Conservation (phyloP, 35 echinoderm and acorn worm genomes). For the Heliocidaris tuberculata region DNA sequence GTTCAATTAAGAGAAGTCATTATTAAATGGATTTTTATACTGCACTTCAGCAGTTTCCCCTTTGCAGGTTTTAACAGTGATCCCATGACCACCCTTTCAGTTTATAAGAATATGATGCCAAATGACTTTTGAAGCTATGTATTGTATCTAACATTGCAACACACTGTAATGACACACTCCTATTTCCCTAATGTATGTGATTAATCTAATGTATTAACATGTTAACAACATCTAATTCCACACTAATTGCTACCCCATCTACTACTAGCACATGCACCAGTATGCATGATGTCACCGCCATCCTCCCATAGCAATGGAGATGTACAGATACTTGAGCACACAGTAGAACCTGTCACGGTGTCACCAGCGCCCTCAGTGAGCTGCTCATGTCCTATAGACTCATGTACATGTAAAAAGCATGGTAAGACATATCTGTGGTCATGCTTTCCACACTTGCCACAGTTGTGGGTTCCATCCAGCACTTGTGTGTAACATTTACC, state of each 20-base stretch:
- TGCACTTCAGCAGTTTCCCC: too few relatives aligned
- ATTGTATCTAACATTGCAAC: too few relatives aligned
- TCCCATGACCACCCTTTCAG: too few relatives aligned
- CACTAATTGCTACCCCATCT: background rate
- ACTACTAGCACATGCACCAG: background rate
- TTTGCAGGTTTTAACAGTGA: too few relatives aligned
- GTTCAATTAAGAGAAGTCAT: too few relatives aligned
- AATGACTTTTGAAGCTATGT: too few relatives aligned
- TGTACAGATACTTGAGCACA: background rate
- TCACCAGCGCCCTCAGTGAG: background rate
- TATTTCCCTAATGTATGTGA: too few relatives aligned
- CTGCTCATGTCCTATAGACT: background rate
- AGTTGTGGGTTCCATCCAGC: background rate
- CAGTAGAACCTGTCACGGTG: background rate
- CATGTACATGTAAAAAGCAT: background rate
- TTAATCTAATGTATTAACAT: background rate
- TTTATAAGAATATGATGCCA: too few relatives aligned
- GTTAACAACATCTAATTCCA: background rate
- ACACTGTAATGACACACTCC: too few relatives aligned
- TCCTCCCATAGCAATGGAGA: background rate
- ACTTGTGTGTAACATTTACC: background rate
- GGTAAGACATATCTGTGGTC: background rate
- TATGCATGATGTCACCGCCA: background rate
- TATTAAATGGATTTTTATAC: too few relatives aligned
- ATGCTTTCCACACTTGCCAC: background rate